Evolutionary conservation across 92 coral and sea anemone species (phyloP), one percentile per base, ranked within the genome.

Genomic region (Micromussa lordhowensis): DNA sequence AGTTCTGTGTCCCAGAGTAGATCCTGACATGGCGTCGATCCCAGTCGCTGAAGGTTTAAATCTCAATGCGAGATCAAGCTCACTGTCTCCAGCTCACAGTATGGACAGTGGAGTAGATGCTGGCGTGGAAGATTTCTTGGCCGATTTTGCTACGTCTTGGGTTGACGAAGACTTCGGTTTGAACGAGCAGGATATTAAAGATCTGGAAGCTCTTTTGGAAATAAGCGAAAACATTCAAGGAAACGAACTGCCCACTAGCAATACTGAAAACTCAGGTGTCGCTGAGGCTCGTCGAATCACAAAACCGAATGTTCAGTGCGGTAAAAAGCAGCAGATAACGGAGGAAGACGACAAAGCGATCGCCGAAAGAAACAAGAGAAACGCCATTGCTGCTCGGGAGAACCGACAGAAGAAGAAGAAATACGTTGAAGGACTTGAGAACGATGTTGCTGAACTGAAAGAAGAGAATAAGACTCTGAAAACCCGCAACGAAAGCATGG

Each of bases 1-100:
- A 58, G 63, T 55, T 77, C 28, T 85, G 76, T 30, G 38, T 28
- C 68, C 68, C 11, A 73, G 51, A 36, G 78, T 16, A 19, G 78
- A 73, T 73, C 78, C 78, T 19, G 78, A 36, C 49, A 21, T 24
- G 31, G 64, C 22, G 44, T 5, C 44, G 70, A 36, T 70, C 38
- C 40, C 86, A 24, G 13, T 71, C 24, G 75, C 10, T 30, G 89
- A 78, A 78, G 22, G 77, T 44, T 12, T 61, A 18, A 24, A 53
- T 54, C 36, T 19, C 21, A 44, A 69, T 71, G 78, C 16, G 55
- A 32, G 91, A 72, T 51, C 94, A 16, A 68, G 93, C 81, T 83
- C 98, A 44, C 92, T 88, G 48, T 98, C 99, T 32, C 99, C 99
- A 19, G 84, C 99, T 44, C 96, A 96, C 73, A 98, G 99, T 77